Conservation (phyloP, 2,113 vertebrate species). For the Myotis davidii region DNA sequence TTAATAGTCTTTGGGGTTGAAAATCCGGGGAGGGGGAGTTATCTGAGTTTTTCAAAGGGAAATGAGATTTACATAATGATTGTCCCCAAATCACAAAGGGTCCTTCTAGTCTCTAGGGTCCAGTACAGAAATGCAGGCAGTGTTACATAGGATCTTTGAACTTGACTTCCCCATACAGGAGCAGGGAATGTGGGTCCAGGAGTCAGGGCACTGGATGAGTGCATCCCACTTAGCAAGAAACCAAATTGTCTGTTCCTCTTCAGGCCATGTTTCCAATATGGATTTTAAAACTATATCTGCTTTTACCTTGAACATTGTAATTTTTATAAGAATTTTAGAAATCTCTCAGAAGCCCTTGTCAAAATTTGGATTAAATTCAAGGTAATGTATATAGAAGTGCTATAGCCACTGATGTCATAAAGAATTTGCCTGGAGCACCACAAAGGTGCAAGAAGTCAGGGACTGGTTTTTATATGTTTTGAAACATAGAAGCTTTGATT, state of each 20-base stretch:
- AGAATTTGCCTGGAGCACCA: background rate
- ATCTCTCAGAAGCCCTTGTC: constrained; percentile 9
- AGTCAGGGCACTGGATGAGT: background rate
- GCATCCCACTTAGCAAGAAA: background rate
- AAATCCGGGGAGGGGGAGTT: background rate
- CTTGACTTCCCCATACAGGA: background rate
- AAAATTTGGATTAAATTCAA: constrained; percentile 54
- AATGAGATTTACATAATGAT: background rate
- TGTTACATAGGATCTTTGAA: background rate
- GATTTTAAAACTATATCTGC: background rate
- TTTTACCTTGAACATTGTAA: background rate
- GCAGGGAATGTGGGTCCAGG: background rate
- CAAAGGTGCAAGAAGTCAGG: background rate
- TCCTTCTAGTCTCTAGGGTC: background rate
- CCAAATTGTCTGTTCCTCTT: background rate
- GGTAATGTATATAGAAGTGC: background rate
- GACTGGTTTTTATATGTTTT: constrained; percentile 49
- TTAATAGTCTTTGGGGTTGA: background rate
- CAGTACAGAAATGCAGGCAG: background rate
- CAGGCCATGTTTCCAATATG: background rate
- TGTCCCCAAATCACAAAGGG: background rate
- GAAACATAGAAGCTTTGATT: constrained; percentile 73
- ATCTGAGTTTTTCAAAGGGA: background rate
- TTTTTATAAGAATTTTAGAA: constrained; percentile 44
- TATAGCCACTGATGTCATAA: background rate